Evolutionary conservation across 2,888 invertebrate genomes (phyloP).

Genomic region (Caenorhabditis zanzibari): DNA sequence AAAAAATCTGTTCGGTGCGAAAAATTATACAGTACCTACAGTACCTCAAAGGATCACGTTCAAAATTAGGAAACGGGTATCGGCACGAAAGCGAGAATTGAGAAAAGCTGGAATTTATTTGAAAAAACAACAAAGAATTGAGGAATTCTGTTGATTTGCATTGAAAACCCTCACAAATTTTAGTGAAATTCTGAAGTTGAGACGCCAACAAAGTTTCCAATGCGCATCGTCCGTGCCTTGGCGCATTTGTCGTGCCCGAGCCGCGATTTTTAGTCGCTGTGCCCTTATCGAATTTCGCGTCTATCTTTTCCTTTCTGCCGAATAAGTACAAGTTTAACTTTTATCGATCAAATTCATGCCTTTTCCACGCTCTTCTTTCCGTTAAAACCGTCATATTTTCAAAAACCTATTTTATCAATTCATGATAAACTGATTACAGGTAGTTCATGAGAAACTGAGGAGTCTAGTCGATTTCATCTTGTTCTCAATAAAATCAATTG

Average conservation of each 20-base stretch:
- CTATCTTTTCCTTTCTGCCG: slow-evolving; percentile 44
- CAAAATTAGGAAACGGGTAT: too few relatives aligned
- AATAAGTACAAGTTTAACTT: slow-evolving; percentile 29
- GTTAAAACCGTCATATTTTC: neutral
- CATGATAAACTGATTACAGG: slow-evolving; percentile 27
- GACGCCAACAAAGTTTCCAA: slow-evolving; percentile 6
- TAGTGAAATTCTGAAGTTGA: neutral
- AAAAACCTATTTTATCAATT: neutral
- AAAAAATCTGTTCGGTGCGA: too few relatives aligned
- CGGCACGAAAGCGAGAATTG: too few relatives aligned
- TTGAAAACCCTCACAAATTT: neutral
- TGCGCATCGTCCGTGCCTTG: slow-evolving; percentile 23
- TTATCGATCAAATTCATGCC: neutral
- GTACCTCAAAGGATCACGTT: too few relatives aligned
- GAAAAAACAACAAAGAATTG: neutral
- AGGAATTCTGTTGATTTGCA: too few relatives aligned
- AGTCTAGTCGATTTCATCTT: slow-evolving; percentile 30
- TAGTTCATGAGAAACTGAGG: slow-evolving; percentile 41
- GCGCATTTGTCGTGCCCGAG: slow-evolving; percentile 51
- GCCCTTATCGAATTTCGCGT: slow-evolving; percentile 57
- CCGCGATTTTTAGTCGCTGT: slow-evolving; percentile 58
- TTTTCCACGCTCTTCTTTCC: neutral
- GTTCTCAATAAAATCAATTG: slow-evolving; percentile 4
- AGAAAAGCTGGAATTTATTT: neutral
- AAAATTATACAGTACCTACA: too few relatives aligned